Percentiles rank a stretch among this genome's conserved stretches.
Conservation (phyloP, 2,113 vertebrate species). For the Strigops habroptila region DNA sequence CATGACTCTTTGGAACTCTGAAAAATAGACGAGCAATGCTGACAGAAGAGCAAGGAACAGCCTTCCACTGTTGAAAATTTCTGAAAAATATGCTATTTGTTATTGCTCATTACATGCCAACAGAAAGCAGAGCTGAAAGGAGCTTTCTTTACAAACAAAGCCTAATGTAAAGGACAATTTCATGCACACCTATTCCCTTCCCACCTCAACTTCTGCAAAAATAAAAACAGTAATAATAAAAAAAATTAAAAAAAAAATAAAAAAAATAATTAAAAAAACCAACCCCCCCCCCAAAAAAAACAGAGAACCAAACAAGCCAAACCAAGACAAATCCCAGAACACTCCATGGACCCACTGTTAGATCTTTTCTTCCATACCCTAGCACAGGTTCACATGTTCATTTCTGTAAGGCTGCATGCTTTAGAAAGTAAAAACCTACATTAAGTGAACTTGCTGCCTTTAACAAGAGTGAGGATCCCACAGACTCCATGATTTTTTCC, state of each 20-base stretch:
- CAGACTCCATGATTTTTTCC: background rate
- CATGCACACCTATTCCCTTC: background rate
- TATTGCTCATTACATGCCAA: background rate
- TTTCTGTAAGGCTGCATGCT: background rate
- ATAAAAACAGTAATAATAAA: background rate
- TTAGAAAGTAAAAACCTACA: background rate
- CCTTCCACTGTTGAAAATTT: background rate
- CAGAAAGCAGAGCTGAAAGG: background rate
- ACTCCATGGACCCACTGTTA: rapidly evolving
- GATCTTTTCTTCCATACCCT: background rate
- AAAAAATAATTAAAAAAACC: background rate
- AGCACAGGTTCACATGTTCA: rapidly evolving
- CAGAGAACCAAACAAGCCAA: background rate
- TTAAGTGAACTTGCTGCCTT: background rate
- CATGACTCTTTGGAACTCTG: background rate
- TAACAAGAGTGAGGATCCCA: background rate
- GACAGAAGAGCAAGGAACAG: background rate
- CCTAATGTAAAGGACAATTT: background rate
- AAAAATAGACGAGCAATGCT: background rate
- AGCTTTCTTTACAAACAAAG: background rate
- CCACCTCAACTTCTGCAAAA: background rate
- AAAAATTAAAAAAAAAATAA: background rate
- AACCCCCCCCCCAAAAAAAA: too few relatives aligned
- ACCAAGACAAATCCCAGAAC: background rate
- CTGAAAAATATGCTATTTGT: background rate